Conservation (phyloP, 2,113 vertebrate species). For the Phaethornis superciliosus region DNA sequence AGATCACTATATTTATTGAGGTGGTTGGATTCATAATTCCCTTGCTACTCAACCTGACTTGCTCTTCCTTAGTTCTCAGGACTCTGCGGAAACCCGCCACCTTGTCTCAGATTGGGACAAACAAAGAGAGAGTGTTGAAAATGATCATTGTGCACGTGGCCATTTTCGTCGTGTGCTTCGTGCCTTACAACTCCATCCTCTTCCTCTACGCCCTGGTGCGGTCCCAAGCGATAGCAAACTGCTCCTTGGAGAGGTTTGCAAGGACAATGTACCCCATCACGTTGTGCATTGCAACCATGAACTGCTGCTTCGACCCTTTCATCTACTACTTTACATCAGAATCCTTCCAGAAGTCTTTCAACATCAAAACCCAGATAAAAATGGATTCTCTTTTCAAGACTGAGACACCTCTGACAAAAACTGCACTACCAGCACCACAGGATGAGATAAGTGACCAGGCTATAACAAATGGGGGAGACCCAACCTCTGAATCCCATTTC, state of each 20-base stretch:
- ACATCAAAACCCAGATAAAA: constrained; percentile 84
- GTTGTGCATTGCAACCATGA: constrained; percentile 90
- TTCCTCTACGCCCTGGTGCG: constrained; percentile 94
- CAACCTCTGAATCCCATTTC: constrained; percentile 82
- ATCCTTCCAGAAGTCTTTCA: constrained; percentile 96
- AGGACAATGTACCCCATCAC: constrained; percentile 95
- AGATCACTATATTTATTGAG: constrained; percentile 99
- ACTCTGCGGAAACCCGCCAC: constrained; percentile 90
- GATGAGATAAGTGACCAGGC: constrained; percentile 78
- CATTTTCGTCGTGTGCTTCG: constrained; percentile 95
- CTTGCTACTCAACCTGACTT: constrained; percentile 90
- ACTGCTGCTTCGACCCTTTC: constrained; percentile 97
- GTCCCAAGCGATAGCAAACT: constrained; percentile 90
- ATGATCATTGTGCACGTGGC: constrained; percentile 96
- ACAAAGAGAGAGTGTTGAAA: constrained; percentile 92
- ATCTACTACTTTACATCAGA: constrained; percentile 98
- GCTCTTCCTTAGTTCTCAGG: constrained; percentile 93
- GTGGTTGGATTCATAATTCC: constrained; percentile 95
- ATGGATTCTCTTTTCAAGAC: constrained; percentile 86
- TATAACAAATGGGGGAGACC: constrained; percentile 86
- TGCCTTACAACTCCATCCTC: constrained; percentile 96
- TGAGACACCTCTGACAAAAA: constrained; percentile 77
- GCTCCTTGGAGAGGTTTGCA: constrained; percentile 89
- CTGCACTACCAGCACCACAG: constrained; percentile 72
- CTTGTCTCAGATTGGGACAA: constrained; percentile 90